Evolutionary conservation across 2,113 vertebrate genomes (phyloP).

Genomic region (Eurypyga helias): DNA sequence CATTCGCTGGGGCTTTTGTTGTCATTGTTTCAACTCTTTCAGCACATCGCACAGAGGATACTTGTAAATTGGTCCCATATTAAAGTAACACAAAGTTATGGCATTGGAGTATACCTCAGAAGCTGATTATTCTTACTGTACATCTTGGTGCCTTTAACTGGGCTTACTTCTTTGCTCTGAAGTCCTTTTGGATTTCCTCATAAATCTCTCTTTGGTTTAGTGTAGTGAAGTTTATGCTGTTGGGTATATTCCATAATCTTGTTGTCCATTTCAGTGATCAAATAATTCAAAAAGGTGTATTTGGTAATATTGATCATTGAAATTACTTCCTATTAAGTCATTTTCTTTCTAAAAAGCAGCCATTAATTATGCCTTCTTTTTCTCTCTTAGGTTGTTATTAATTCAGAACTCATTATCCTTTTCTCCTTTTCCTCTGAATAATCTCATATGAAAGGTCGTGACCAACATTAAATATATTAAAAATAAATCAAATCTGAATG

Average conservation of each 20-base stretch:
- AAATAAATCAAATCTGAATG: not conserved
- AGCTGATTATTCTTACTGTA: not conserved
- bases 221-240: not conserved
- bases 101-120: not conserved
- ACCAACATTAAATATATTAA: too few relatives aligned
- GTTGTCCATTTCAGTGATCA: not conserved
- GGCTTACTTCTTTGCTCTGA: not conserved
- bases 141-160: not conserved
- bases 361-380: not conserved
- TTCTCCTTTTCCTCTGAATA: not conserved
- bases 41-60: not conserved
- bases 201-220: not conserved
- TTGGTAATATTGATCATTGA: constrained; percentile 1
- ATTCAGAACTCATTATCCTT: constrained; percentile 18
- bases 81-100: not conserved
- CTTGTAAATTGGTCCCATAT: not conserved
- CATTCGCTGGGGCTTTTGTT: not conserved
- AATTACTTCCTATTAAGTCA: not conserved
- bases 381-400: not conserved
- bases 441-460: not conserved
- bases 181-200: not conserved
- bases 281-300: not conserved
- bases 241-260: not conserved
- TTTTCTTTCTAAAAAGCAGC: not conserved
- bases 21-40: not conserved